Conservation (phyloP, 2,888 invertebrate genomes). For the Agelastica alni region DNA sequence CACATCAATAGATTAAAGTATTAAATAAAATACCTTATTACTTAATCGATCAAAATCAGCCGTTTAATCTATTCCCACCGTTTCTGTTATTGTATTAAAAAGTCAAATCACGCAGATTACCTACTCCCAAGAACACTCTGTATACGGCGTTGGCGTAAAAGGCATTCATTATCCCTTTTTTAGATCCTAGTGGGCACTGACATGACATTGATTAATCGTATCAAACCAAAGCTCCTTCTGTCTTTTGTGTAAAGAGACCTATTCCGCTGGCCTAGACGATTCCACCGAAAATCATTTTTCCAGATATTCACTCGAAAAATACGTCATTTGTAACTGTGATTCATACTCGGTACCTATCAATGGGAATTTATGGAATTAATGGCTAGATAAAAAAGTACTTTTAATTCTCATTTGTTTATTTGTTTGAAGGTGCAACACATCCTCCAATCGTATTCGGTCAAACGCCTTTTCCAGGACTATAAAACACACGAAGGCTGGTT, state of each 20-base stretch:
- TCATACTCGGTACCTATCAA: no score
- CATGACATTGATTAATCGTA: constrained; percentile 42
- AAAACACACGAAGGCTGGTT: no score
- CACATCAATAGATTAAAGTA: no score
- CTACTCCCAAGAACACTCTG: constrained; percentile 18
- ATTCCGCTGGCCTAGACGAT: background rate
- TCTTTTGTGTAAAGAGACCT: constrained; percentile 24
- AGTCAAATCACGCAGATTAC: constrained; percentile 14
- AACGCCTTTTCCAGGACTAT: no score
- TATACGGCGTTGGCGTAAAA: constrained; percentile 35
- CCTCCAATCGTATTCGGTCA: no score
- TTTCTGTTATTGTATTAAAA: constrained; percentile 12
- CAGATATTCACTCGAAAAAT: no score
- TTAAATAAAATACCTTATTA: no score
- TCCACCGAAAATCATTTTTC: background rate
- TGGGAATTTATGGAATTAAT: no score
- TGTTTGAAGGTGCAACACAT: no score
- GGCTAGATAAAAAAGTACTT: no score
- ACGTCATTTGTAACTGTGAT: no score
- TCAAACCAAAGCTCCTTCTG: constrained; percentile 24
- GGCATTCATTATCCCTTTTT: constrained; percentile 43
- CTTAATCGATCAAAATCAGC: background rate
- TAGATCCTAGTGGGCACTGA: constrained; percentile 40
- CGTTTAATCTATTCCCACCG: constrained; percentile 1
- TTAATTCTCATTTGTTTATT: no score